Evolutionary conservation across 1,140 invertebrate genomes (phyloP), one percentile per base, ranked within the genome.

Genomic region (Papilio dardanus): DNA sequence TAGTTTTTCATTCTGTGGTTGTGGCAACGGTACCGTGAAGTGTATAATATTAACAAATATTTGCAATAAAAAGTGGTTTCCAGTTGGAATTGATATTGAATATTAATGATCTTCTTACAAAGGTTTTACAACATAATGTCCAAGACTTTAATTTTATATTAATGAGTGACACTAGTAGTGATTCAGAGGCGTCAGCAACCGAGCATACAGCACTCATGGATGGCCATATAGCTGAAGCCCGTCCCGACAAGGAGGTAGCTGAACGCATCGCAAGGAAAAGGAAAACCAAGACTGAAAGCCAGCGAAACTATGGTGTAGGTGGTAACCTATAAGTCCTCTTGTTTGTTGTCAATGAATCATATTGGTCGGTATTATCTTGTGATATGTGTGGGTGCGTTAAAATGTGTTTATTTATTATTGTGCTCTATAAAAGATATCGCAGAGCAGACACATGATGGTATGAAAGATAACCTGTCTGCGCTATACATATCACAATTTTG

Each of bases 191-290:
- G 83, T 73, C 71, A 58, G 71, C 71, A 73, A 95, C 96, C 89
- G 96, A 97, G 94, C 95, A 95, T 81, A 96, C 96, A 88, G 96
- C 96, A 94, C 95, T 97, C 81, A 97, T 97, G 96, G 96, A 96
- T 94, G 96, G 95, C 87, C 96, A 96, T 94, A 96, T 96, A 83
- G 95, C 94, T 80, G 95, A 92, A 87, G 88, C 91, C 71, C 88
- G 90, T 73, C 87, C 90, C 24, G 88, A 87, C 76, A 94, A 94
- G 88, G 93, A 89, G 74, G 82, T 91, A 31, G 89, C 88, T 77
- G 92, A 91, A 79, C 86, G 90, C 73, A 90, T 90, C 80, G 87
- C 90, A 35, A 90, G 90, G 67, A 94, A 92, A 81, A 81, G 89
- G 58, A 92, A 92, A 81, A 86, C 86, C 14, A 92, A 92, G 75